Base-by-base conservation (phyloP, 2,797 vertebrate species). In the Poecilia wingei region DNA sequence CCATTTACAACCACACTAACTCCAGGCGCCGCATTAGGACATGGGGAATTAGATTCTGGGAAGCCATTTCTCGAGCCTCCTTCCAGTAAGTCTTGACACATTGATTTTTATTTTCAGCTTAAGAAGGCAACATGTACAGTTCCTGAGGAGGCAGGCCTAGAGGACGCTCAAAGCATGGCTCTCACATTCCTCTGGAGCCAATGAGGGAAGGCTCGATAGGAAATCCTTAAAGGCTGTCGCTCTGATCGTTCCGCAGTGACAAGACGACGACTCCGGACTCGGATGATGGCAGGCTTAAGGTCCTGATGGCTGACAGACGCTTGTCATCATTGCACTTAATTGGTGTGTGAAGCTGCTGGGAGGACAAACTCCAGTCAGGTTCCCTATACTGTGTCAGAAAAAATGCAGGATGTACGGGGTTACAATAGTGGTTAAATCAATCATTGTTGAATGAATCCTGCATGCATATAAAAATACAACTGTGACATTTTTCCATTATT, bases 281-380 rank as follows among this genome's bases (percentile, higher is more conserved):
- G 28, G 76, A 71, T 25, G 82, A 83, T 82, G 83, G 75, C 81
- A 87, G 73, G 71, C 88, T 83, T 73, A 80, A 86, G 89, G 84
- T 91, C 88, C 88, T 83, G 4, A 66, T 77, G 77, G 86, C 72
- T 82, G 88, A 89, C 89, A 92, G 85, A 88, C 86, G 81, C 80
- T 87, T 79, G 78, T 90, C 83, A 55, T 86, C 76, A 33, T 90
- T 74, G 79, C 59, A 86, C 87, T 89, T 91, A 85, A 90, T 91
- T 89, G 81, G 73, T 80, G 72, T 79, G 70, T 86, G 82, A 87
- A 90, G 87, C 80, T 83, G 87, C 80, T 82, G 76, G 83, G 59
- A 76, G 49, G 74, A 79, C 39, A 82, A 72, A 81, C 68, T 25
- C 78, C 20, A n/a, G 77, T 74, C 66, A 36, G 43, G 68, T 75